phyloP scores from a whole-genome alignment of 2,888 invertebrate genomes.

The Muschampia plurimacula region DNA sequence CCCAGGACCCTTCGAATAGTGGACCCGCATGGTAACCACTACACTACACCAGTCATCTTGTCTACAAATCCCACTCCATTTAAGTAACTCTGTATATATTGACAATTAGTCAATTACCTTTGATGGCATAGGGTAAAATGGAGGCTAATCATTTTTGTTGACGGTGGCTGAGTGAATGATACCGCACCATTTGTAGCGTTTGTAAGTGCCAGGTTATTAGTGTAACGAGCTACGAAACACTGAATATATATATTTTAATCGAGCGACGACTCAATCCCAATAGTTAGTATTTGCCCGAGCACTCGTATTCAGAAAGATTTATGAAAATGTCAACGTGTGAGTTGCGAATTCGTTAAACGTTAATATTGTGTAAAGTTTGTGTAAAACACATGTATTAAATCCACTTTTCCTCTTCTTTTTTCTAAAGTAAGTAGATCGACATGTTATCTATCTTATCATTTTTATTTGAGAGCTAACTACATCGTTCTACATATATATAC shows the following conservation, averaged over 20 bases:
- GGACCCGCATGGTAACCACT: too few species aligned
- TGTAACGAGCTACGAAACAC: slow-evolving; percentile 21
- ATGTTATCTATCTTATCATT: too few species aligned
- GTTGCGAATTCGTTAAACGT: background rate
- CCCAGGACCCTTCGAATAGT: too few species aligned
- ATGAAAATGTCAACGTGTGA: slow-evolving; percentile 1
- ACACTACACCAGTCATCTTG: background rate
- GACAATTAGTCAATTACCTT: slow-evolving; percentile 1
- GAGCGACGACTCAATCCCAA: slow-evolving; percentile 16
- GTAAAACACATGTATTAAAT: too few species aligned
- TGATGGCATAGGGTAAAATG: slow-evolving; percentile 8
- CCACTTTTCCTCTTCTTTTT: too few species aligned
- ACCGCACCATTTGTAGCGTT: slow-evolving; percentile 8
- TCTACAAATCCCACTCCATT: background rate
- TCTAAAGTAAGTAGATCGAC: too few species aligned
- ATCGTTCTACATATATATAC: too few species aligned
- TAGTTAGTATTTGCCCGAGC: slow-evolving; percentile 10
- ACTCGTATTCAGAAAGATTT: slow-evolving; percentile 9
- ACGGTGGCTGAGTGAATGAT: slow-evolving; percentile 16
- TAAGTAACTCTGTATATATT: background rate
- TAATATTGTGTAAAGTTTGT: background rate
- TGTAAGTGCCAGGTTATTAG: slow-evolving; percentile 17
- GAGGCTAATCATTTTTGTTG: slow-evolving; percentile 10
- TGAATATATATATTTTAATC: background rate
- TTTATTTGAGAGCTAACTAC: too few species aligned